Conservation (phyloP, 2,888 invertebrate species). For the Melitaea athalia region DNA sequence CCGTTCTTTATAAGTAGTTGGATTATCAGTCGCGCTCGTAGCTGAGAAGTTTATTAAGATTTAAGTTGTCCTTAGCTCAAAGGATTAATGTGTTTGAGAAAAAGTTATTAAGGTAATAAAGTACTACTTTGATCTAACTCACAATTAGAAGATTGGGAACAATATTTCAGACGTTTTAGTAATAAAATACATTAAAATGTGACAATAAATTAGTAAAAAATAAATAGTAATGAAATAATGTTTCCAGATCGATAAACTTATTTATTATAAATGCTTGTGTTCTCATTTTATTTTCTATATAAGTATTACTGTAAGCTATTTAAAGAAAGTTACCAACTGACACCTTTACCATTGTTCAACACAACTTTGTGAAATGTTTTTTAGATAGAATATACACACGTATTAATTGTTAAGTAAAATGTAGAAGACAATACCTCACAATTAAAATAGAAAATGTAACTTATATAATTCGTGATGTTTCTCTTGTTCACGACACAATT, state of each 20-base stretch:
- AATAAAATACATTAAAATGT: not conserved
- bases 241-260: conserved; percentile 13
- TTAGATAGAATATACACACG: conserved; percentile 29
- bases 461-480: too few species aligned
- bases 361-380: conserved; percentile 18
- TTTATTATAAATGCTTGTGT: conserved; percentile 17
- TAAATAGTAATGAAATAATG: not conserved
- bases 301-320: conserved; percentile 23
- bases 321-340: conserved; percentile 25
- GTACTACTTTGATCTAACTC: not conserved
- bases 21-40: conserved; percentile 28
- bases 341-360: conserved; percentile 21
- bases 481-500: too few species aligned
- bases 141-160: too few species aligned
- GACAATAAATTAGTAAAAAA: not conserved
- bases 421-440: too few species aligned
- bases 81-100: conserved; percentile 16
- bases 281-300: conserved; percentile 17
- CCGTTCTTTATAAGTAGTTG: conserved; percentile 30
- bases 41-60: conserved; percentile 31
- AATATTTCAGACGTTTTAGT: too few species aligned
- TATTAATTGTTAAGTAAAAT: conserved; percentile 17
- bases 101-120: conserved; percentile 8
- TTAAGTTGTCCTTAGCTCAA: conserved; percentile 24
- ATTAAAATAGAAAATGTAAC: not conserved